Evolutionary conservation across 1,140 invertebrate genomes (phyloP), one percentile per base, ranked within the genome.

Genomic region (Drosophila aff.): DNA sequence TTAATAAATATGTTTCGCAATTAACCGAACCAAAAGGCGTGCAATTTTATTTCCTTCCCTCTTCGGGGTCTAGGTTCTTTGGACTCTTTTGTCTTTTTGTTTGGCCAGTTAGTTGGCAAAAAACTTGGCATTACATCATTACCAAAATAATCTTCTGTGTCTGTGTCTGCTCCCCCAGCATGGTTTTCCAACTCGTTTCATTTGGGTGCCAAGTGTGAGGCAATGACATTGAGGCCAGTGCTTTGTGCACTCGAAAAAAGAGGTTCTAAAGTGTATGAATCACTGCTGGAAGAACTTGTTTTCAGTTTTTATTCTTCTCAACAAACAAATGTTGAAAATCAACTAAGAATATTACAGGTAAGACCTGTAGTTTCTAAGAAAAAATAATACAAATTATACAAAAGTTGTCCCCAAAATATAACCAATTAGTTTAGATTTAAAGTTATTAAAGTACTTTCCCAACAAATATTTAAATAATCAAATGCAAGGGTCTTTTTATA

Each of bases 11-110:
- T 57, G 21, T 57, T 77, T 71, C 76, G 40, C 82, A 84, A 85
- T 84, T 84, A 84, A 47, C 57, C 46, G 67, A 84, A 74, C 55
- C 67, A 81, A 85, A 85, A 74, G 76, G 82, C 82, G 82, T 84
- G 82, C 82, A 84, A 85, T 84, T 84, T 81, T 61, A 63, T 66
- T 63, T 62, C 41, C 59, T 57, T 49, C 58, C 58, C 21, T 65
- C 0, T 9, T 21, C 46, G 28, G 38, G 11, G 11, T 36, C 44
- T 57, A 52, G 40, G 36, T 65, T 40, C 46, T 61, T 26, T 26
- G 50, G 50, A 31, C 47, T 69, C 59, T 71, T 43, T 52, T 59
- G 28, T 41, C 43, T 55, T 44, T 57, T 44, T 73, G 41, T 44
- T 77, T 69, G 46, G n/a, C 46, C 67, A 68, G 71, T 84, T 81